A percentile compares a stretch with the other conserved stretches of the same genome.
phyloP scores from a whole-genome alignment of 2,888 invertebrate genomes.

The Calliphora vomitoria region DNA sequence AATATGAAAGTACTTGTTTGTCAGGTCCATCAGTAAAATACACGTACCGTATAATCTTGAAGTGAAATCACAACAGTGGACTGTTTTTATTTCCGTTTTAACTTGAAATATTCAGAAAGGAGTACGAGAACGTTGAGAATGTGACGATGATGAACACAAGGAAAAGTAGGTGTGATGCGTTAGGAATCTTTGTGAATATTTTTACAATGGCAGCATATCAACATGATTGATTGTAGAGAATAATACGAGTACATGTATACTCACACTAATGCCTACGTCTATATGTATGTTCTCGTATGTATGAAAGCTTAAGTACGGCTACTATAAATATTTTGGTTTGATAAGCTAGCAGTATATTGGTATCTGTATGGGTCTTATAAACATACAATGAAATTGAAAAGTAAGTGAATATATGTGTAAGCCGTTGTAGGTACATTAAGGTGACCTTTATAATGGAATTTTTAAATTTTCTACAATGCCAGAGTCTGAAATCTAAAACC shows the following conservation, averaged over 20 bases:
- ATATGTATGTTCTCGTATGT: neutral
- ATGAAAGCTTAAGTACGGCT: neutral
- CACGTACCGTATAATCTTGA: constrained; percentile 36
- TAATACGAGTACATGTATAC: constrained; percentile 7
- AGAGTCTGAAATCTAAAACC: too few species aligned
- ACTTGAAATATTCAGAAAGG: constrained; percentile 16
- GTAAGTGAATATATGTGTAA: constrained; percentile 1
- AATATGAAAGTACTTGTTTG: neutral
- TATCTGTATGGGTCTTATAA: neutral
- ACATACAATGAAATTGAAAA: neutral
- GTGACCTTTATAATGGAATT: too few species aligned
- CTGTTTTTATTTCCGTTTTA: constrained; percentile 44
- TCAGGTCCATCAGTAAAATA: constrained; percentile 29
- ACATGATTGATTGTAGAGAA: constrained; percentile 58
- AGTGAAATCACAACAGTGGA: constrained; percentile 39
- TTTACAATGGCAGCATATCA: constrained; percentile 1
- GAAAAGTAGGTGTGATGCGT: constrained; percentile 36
- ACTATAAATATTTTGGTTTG: constrained; percentile 49
- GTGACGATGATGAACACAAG: constrained; percentile 13
- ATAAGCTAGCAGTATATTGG: neutral
- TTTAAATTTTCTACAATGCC: too few species aligned
- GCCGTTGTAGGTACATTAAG: too few species aligned
- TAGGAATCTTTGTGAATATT: constrained; percentile 2
- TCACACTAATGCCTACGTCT: neutral
- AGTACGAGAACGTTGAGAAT: constrained; percentile 27